Evolutionary conservation across 2,113 vertebrate genomes (phyloP).

Genomic region (Rissa tridactyla): DNA sequence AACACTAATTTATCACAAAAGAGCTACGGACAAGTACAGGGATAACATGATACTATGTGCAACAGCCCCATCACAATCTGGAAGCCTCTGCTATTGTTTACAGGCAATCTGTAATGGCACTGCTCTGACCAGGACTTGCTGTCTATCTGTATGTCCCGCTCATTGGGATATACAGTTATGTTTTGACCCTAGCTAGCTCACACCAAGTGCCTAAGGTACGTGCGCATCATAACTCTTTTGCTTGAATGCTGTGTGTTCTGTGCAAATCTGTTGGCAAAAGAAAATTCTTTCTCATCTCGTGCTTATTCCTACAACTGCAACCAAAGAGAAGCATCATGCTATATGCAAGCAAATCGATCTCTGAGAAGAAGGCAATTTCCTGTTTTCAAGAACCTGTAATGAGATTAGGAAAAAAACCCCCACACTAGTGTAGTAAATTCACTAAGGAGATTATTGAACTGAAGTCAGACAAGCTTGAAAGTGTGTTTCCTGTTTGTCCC

Average conservation of each 20-base stretch:
- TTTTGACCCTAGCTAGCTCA: background rate
- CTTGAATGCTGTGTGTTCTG: background rate
- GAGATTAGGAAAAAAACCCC: background rate
- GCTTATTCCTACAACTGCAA: background rate
- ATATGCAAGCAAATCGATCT: slow-evolving; percentile 25
- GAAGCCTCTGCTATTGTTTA: background rate
- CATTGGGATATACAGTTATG: background rate
- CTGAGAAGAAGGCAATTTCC: slow-evolving; percentile 58
- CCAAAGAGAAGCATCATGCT: background rate
- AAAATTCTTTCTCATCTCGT: background rate
- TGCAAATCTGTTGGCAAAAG: background rate
- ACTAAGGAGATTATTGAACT: slow-evolving; percentile 36
- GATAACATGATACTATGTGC: background rate
- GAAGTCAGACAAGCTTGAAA: slow-evolving; percentile 43
- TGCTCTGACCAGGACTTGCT: background rate
- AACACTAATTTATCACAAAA: background rate
- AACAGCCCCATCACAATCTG: background rate
- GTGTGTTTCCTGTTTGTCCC: slow-evolving; percentile 1
- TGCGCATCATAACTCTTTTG: background rate
- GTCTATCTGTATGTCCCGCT: background rate
- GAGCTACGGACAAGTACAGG: background rate
- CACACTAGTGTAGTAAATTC: slow-evolving; percentile 26
- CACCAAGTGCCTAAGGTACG: background rate
- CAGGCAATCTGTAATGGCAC: background rate
- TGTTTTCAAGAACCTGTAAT: slow-evolving; percentile 59